These are phyloP conservation scores for Napeogenes sylphis DNA, from an alignment of 2,888 invertebrate genomes.

Conservation along the genomic window DNA sequence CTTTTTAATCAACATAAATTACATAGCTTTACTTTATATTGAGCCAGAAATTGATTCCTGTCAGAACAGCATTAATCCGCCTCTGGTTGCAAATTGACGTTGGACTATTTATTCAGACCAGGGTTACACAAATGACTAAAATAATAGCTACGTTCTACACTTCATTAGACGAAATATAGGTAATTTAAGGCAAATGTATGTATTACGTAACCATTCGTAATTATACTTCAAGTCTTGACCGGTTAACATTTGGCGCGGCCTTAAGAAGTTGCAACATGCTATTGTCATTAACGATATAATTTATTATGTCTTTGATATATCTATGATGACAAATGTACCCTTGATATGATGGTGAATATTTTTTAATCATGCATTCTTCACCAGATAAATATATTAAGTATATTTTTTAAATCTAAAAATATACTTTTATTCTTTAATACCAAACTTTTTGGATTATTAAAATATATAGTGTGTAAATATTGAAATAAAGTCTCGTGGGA, in stretches of 20 bases:
- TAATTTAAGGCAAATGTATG: slow-evolving; percentile 15
- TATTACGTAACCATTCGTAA: slow-evolving; percentile 24
- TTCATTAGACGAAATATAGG: slow-evolving; percentile 20
- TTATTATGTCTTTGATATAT: slow-evolving; percentile 13
- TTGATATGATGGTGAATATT: slow-evolving; percentile 6
- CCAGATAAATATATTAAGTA: too few species aligned
- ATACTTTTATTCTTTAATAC: too few species aligned
- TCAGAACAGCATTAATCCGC: background rate
- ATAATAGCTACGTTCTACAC: slow-evolving; percentile 13
- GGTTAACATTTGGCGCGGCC: slow-evolving; percentile 70
- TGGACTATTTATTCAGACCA: slow-evolving; percentile 10
- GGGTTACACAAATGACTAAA: slow-evolving; percentile 11
- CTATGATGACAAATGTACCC: slow-evolving; percentile 10
- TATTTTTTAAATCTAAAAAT: too few species aligned
- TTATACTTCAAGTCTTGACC: slow-evolving; percentile 43
- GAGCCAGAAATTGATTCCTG: too few species aligned
- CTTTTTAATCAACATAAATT: background rate
- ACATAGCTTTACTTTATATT: background rate
- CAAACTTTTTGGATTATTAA: too few species aligned
- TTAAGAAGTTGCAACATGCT: slow-evolving; percentile 55
- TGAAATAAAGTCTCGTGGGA: too few species aligned
- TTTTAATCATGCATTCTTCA: too few species aligned
- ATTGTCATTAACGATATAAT: slow-evolving; percentile 26
- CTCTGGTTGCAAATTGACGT: slow-evolving; percentile 1
- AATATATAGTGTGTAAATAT: too few species aligned